Evolutionary conservation across 2,888 invertebrate species (phyloP).

Genomic region (Dicyrtoma fusca): DNA sequence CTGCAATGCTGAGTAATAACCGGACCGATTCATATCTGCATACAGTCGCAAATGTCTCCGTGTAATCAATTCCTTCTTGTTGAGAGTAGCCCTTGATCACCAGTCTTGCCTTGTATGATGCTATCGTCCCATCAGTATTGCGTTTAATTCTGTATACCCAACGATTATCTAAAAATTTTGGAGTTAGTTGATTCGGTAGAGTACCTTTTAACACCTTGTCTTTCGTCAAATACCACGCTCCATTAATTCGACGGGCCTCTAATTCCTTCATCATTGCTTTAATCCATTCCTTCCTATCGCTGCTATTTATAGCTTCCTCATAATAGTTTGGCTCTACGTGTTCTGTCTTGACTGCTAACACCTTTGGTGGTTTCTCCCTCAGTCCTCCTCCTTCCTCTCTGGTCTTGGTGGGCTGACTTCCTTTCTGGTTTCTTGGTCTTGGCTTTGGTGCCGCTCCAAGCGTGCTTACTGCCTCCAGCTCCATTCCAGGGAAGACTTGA

Average conservation of each 20-base stretch:
- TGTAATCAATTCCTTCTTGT: conserved; percentile 33
- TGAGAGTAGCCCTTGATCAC: conserved; percentile 31
- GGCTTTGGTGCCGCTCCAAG: too few relatives aligned
- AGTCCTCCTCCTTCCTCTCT: too few relatives aligned
- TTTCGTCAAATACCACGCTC: background rate
- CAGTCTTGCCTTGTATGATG: conserved; percentile 27
- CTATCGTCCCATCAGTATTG: conserved; percentile 10
- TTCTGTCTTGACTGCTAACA: too few relatives aligned
- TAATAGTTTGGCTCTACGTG: background rate
- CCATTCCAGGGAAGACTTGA: too few relatives aligned
- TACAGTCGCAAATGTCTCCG: conserved; percentile 35
- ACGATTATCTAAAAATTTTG: background rate
- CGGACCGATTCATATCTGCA: conserved; percentile 31
- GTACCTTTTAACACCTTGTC: too few relatives aligned
- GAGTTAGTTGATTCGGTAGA: too few relatives aligned
- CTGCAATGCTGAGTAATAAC: conserved; percentile 31
- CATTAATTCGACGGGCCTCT: background rate
- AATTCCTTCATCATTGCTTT: background rate
- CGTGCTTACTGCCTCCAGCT: too few relatives aligned
- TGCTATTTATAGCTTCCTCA: background rate
- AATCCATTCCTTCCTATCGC: background rate
- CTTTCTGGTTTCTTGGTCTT: too few relatives aligned
- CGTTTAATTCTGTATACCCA: conserved; percentile 37
- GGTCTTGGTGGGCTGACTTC: too few relatives aligned
- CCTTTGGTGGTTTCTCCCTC: too few relatives aligned